Conservation (phyloP, 2,113 vertebrate genomes). For the Ovis aries region ARS-UI_Ramb_v3.0 NC_056055.1:45079501-45080000, state of each 20-base stretch:
- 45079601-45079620: neutral
- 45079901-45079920: neutral
- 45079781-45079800: neutral
- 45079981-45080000: neutral
- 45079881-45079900: neutral
- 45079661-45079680: neutral
- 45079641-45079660: neutral
- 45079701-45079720: neutral
- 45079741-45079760: neutral
- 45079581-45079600: neutral
- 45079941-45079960: neutral
- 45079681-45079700: neutral
- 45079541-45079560: neutral
- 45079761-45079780: neutral
- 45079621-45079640: neutral
- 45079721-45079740: neutral
- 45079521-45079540: neutral
- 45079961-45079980: neutral
- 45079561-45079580: neutral
- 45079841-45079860: neutral
- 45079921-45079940: neutral
- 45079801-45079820: neutral
- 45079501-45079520: neutral
- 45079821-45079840: neutral
- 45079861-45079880: fast-evolving